Percentiles rank a stretch among this genome's conserved stretches.
Evolutionary conservation across 2,888 invertebrate species (phyloP).

Genomic region (Alitta virens): DNA sequence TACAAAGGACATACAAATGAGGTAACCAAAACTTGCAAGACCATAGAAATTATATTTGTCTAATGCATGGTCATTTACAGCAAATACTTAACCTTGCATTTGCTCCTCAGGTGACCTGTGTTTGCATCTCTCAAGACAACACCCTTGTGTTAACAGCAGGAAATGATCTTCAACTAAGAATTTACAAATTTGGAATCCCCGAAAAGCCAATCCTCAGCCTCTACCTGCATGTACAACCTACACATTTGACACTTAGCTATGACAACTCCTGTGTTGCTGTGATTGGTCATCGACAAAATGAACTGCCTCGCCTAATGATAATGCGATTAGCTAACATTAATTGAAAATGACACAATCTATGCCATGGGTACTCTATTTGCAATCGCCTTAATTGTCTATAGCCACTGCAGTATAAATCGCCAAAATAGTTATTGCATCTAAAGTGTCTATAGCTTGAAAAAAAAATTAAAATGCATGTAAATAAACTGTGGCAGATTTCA

Average conservation of each 20-base stretch:
- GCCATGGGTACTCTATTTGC: too few species aligned
- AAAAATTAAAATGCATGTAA: too few species aligned
- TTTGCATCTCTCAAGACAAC: slow-evolving; percentile 23
- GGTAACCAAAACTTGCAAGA: slow-evolving; percentile 13
- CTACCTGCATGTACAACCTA: slow-evolving; percentile 10
- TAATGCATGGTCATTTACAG: too few species aligned
- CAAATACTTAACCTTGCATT: neutral
- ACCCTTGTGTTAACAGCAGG: slow-evolving; percentile 22
- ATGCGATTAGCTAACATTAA: slow-evolving; percentile 15
- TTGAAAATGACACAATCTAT: too few species aligned
- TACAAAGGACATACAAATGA: slow-evolving; percentile 21
- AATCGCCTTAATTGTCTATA: too few species aligned
- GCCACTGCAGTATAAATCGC: too few species aligned
- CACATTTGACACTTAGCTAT: slow-evolving; percentile 7
- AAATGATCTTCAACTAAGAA: slow-evolving; percentile 12
- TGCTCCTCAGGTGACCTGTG: slow-evolving; percentile 15
- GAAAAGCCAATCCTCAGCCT: slow-evolving; percentile 18
- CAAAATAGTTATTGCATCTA: too few species aligned
- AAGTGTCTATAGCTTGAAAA: too few species aligned
- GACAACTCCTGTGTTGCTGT: slow-evolving; percentile 18
- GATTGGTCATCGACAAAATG: slow-evolving; percentile 15
- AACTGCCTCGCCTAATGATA: slow-evolving; percentile 14
- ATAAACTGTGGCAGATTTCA: too few species aligned
- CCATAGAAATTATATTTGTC: too few species aligned
- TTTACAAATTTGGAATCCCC: slow-evolving; percentile 19